Evolutionary conservation across 2,797 vertebrate genomes (phyloP).

Genomic region (Intellagama lesueurii): DNA sequence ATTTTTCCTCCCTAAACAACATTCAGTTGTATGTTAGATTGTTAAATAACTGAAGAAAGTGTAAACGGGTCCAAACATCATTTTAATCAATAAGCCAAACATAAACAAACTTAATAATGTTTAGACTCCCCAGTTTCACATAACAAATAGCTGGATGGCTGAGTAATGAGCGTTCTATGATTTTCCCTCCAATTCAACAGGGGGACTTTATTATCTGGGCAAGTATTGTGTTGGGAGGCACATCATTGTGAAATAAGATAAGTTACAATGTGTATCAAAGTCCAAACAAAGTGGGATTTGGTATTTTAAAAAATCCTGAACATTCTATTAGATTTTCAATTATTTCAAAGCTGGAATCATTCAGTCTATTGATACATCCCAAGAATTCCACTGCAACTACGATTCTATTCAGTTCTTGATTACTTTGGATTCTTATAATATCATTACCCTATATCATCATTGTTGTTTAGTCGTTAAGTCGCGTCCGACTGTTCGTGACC

Average conservation of each 20-base stretch:
- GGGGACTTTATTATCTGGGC: not conserved
- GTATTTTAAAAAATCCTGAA: constrained; percentile 40
- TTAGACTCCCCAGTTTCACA: not conserved
- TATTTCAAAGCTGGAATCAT: not conserved
- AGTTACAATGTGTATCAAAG: constrained; percentile 41
- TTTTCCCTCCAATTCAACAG: not conserved
- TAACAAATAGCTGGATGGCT: not conserved
- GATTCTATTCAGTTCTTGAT: constrained; percentile 50
- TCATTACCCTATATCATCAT: not conserved
- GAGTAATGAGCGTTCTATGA: not conserved
- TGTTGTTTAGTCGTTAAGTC: no score
- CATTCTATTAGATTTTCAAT: constrained; percentile 33
- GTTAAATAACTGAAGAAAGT: not conserved
- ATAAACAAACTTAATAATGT: not conserved
- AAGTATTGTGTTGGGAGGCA: not conserved
- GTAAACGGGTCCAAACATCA: not conserved
- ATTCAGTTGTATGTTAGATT: not conserved
- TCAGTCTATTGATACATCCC: constrained; percentile 16
- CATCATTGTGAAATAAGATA: not conserved
- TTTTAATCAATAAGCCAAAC: not conserved
- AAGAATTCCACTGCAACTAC: constrained; percentile 10
- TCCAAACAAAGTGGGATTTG: constrained; percentile 20
- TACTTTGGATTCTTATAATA: constrained; percentile 54
- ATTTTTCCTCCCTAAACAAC: not conserved
- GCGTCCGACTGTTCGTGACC: no score